phyloP scores from a whole-genome alignment of 2,113 vertebrate genomes.

The Chauna torquata region DNA sequence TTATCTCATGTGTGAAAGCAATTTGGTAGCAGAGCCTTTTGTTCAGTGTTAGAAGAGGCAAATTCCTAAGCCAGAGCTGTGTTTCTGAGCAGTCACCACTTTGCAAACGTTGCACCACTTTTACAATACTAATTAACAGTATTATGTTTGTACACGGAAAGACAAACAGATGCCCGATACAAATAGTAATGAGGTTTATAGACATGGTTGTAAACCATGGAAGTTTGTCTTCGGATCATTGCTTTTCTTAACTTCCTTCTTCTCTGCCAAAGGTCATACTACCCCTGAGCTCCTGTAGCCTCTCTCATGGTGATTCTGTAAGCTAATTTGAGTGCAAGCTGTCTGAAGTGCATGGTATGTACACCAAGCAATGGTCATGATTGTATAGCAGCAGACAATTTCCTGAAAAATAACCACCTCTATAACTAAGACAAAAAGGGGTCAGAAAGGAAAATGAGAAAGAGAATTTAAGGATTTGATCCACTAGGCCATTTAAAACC shows the following conservation, averaged over 20 bases:
- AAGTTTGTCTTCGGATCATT: background rate
- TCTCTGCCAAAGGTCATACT: background rate
- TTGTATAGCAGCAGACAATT: background rate
- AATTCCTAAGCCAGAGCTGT: background rate
- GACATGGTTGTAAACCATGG: background rate
- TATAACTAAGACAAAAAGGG: background rate
- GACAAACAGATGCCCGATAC: background rate
- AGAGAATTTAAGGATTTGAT: background rate
- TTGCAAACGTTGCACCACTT: background rate
- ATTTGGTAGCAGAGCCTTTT: background rate
- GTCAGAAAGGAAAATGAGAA: background rate
- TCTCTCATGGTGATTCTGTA: background rate
- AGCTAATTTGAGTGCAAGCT: background rate
- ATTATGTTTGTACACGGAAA: background rate
- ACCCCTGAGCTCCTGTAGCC: background rate
- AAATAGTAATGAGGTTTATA: background rate
- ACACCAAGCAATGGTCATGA: background rate
- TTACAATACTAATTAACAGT: background rate
- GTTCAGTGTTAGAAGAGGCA: background rate
- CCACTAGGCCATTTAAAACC: background rate
- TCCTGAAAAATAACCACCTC: background rate
- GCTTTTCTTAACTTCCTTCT: background rate
- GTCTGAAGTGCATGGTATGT: background rate
- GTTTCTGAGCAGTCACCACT: background rate
- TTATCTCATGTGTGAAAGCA: background rate